Conservation (phyloP, 2,113 vertebrate genomes). For the Anoura caudifer region DNA sequence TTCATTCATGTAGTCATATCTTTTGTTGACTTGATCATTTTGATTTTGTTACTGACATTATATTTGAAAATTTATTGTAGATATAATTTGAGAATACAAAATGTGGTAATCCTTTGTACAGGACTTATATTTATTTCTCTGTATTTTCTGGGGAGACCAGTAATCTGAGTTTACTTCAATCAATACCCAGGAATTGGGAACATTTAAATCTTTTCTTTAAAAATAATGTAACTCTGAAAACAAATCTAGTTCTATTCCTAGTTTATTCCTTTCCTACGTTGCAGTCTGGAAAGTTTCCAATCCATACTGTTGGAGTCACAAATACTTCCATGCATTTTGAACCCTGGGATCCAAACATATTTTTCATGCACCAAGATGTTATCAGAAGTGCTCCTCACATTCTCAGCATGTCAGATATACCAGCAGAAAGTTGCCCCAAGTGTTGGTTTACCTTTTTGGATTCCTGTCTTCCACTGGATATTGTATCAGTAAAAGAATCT, state of each 20-base stretch:
- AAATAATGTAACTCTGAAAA: background rate
- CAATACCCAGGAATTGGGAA: background rate
- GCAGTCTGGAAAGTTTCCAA: background rate
- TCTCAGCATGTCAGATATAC: background rate
- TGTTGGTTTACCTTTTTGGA: background rate
- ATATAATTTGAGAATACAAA: background rate
- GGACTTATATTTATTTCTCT: background rate
- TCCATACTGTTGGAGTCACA: background rate
- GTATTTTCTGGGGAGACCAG: background rate
- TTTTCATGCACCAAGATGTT: background rate
- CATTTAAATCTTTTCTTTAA: background rate
- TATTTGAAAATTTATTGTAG: background rate
- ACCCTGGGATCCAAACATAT: background rate
- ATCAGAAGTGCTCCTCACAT: background rate
- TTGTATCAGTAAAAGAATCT: background rate
- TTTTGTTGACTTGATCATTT: background rate
- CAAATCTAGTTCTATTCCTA: background rate
- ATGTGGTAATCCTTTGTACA: background rate
- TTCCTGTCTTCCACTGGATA: background rate
- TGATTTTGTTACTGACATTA: background rate
- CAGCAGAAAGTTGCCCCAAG: background rate
- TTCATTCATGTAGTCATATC: background rate
- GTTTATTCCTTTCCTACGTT: background rate
- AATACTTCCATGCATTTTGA: background rate
- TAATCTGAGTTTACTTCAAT: background rate